A percentile compares a stretch with the other conserved stretches of the same genome.
Evolutionary conservation across 2,797 vertebrate genomes (phyloP).

Genomic region (Zenarchopterus dispar): DNA sequence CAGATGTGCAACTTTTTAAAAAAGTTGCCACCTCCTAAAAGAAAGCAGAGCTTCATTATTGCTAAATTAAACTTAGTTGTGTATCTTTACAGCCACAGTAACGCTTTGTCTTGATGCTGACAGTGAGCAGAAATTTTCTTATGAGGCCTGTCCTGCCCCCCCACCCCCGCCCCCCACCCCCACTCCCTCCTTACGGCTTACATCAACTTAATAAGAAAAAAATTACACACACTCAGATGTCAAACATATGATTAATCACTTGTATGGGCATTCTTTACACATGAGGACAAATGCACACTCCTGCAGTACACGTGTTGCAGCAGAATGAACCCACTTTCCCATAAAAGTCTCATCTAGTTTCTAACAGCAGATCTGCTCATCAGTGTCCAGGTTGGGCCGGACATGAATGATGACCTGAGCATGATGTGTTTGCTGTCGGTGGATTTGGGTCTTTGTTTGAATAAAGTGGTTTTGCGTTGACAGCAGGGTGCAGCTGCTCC

Average conservation of each 20-base stretch:
- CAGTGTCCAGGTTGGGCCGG: slow-evolving; percentile 1
- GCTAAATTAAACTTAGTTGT: no score
- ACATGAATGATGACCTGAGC: slow-evolving; percentile 22
- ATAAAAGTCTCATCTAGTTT: slow-evolving; percentile 35
- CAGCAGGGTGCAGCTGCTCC: slow-evolving; percentile 59
- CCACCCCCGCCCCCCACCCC: background rate
- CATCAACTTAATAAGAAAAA: slow-evolving; percentile 51
- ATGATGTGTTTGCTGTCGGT: slow-evolving; percentile 29
- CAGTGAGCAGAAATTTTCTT: background rate
- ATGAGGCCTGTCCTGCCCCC: no score
- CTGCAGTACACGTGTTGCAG: slow-evolving; percentile 25
- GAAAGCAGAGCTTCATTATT: no score
- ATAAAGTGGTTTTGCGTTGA: slow-evolving; percentile 46
- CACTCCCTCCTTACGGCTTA: slow-evolving; percentile 11
- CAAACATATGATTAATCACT: slow-evolving; percentile 58
- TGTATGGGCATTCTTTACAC: slow-evolving; percentile 22
- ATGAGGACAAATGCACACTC: slow-evolving; percentile 67
- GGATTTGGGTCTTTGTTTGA: slow-evolving; percentile 53
- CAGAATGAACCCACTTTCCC: slow-evolving; percentile 26
- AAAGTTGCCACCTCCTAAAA: no score
- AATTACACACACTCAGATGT: slow-evolving; percentile 58
- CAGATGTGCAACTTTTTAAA: no score
- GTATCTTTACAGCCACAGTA: no score
- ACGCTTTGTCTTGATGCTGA: no score
- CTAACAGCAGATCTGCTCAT: slow-evolving; percentile 34